phyloP scores from a whole-genome alignment of 2,888 invertebrate genomes.

The Drosophila kokeensis region DNA sequence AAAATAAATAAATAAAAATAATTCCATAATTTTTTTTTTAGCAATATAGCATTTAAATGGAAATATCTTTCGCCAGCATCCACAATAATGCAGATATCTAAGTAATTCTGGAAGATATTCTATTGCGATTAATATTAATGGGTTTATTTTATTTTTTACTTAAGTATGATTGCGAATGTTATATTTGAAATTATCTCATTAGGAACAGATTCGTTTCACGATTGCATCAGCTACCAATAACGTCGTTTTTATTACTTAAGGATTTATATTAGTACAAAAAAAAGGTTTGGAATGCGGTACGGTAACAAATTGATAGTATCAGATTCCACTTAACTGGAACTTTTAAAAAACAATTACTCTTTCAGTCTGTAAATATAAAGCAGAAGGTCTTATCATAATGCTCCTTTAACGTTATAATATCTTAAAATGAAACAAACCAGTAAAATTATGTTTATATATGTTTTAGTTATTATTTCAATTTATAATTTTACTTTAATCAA shows the following conservation, averaged over 20 bases:
- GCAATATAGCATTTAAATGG: too few species aligned
- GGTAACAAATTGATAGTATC: neutral
- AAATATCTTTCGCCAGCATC: neutral
- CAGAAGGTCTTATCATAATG: neutral
- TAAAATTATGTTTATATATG: neutral
- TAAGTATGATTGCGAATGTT: neutral
- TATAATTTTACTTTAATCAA: slow-evolving; percentile 6
- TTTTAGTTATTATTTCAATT: neutral
- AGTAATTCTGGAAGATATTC: neutral
- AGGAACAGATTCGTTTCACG: neutral
- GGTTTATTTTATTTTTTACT: neutral
- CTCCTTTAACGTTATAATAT: too few species aligned
- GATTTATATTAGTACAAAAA: too few species aligned
- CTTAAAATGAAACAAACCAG: neutral
- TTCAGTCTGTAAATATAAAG: neutral
- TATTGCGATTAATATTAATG: neutral
- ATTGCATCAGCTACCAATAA: neutral
- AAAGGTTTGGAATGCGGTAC: neutral
- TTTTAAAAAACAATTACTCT: neutral
- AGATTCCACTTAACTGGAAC: neutral
- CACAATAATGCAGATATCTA: neutral
- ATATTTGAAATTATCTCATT: neutral
- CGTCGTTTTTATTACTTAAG: too few species aligned
- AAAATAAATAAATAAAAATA: too few species aligned
- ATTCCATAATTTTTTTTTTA: too few species aligned